These are phyloP conservation scores for Mythimna loreyi DNA, from an alignment of 2,888 invertebrate species.

Conservation along the genomic window DNA sequence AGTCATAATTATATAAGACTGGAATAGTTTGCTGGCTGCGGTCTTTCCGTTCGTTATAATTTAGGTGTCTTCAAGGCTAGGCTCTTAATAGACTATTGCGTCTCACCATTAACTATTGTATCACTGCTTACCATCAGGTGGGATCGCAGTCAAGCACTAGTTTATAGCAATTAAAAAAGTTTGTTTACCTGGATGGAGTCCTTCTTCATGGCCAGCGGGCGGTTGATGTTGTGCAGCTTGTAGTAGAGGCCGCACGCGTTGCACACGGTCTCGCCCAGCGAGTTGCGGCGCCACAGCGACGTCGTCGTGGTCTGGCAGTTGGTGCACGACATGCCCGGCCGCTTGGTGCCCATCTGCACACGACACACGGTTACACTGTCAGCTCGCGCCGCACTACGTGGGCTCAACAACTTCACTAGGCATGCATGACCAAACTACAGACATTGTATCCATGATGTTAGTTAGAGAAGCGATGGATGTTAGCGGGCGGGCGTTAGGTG, in stretches of 20 bases:
- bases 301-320: constrained; percentile 98
- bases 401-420: constrained; percentile 17
- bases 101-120: no score
- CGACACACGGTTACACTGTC: constrained; percentile 40
- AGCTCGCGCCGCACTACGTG: neutral
- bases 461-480: constrained; percentile 70
- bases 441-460: constrained; percentile 58
- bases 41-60: no score
- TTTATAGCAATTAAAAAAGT: no score
- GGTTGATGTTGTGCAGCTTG: constrained; percentile 97
- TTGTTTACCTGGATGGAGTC: constrained; percentile 89
- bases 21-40: no score
- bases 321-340: constrained; percentile 95
- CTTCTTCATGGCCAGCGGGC: constrained; percentile 96
- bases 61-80: no score
- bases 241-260: constrained; percentile 99
- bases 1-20: no score
- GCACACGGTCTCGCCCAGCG: constrained; percentile 98
- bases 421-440: constrained; percentile 42
- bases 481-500: constrained; percentile 51
- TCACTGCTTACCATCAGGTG: no score
- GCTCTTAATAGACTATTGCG: no score
- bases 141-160: no score
- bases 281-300: constrained; percentile 94
- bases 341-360: constrained; percentile 92